phyloP scores from a whole-genome alignment of 2,888 invertebrate genomes.

The Drosophila koepferae region DNA sequence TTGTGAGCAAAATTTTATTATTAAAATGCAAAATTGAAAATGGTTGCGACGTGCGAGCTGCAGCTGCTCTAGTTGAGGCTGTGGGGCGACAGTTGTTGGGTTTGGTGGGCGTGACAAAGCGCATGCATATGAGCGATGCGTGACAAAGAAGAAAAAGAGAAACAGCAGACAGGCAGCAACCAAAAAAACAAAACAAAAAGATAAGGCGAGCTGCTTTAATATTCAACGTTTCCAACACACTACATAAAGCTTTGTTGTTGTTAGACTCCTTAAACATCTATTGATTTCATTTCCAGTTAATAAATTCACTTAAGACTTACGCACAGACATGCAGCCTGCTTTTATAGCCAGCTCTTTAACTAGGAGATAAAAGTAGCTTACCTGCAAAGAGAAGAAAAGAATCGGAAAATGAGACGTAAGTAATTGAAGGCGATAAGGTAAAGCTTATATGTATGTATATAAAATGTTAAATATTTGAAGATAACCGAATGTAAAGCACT shows the following conservation, averaged over 20 bases:
- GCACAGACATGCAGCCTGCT: slow-evolving; percentile 9
- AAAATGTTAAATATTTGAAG: neutral
- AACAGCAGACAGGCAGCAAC: neutral
- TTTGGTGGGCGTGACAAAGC: slow-evolving; percentile 28
- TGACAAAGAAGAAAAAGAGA: slow-evolving; percentile 49
- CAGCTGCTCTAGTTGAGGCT: neutral
- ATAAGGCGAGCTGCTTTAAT: slow-evolving; percentile 39
- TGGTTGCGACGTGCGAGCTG: slow-evolving; percentile 66
- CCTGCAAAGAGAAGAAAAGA: slow-evolving; percentile 59
- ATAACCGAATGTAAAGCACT: neutral
- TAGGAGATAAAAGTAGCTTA: slow-evolving; percentile 50
- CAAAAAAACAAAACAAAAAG: neutral
- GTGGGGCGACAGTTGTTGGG: neutral
- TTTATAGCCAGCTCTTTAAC: slow-evolving; percentile 16
- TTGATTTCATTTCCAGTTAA: slow-evolving; percentile 74
- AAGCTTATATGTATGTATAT: neutral
- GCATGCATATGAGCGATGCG: slow-evolving; percentile 73
- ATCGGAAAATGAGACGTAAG: slow-evolving; percentile 11
- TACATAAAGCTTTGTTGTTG: neutral
- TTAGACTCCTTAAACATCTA: slow-evolving; percentile 7
- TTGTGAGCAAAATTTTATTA: slow-evolving; percentile 76
- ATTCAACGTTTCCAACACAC: slow-evolving; percentile 35
- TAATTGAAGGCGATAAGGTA: slow-evolving; percentile 2
- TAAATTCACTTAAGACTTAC: slow-evolving; percentile 11
- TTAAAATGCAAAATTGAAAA: slow-evolving; percentile 81